These are phyloP conservation scores for Campoplex capitator DNA, from an alignment of 2,888 invertebrate genomes.

Conservation along the genomic window DNA sequence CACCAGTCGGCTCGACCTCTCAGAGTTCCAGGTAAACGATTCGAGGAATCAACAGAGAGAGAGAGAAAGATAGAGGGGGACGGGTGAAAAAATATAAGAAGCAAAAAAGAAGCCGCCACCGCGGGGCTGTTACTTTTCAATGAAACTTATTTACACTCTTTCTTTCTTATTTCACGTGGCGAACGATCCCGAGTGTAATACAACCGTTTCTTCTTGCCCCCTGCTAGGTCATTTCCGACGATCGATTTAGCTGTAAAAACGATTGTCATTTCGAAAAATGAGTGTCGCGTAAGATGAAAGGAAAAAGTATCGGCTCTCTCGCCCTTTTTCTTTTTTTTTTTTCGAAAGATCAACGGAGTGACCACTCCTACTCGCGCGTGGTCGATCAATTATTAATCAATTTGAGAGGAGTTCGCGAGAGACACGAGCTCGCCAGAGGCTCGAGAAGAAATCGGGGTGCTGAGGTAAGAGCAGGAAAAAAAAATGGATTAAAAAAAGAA, in stretches of 20 bases:
- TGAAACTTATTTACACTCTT: conserved; percentile 64
- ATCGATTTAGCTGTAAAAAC: conserved; percentile 52
- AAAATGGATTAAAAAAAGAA: neutral
- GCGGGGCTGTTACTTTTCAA: conserved; percentile 58
- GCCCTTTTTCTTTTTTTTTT: neutral
- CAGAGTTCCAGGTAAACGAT: conserved; percentile 59
- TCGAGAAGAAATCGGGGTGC: neutral
- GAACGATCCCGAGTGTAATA: neutral
- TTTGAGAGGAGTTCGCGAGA: neutral
- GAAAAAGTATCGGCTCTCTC: neutral
- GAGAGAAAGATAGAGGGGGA: conserved; percentile 4
- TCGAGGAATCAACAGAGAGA: conserved; percentile 50
- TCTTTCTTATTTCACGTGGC: conserved; percentile 19
- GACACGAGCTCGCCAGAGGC: neutral
- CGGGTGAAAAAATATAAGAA: neutral
- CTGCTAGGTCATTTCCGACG: neutral
- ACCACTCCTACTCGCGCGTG: conserved; percentile 16
- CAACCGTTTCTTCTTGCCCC: conserved; percentile 3
- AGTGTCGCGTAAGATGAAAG: neutral
- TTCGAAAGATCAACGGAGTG: conserved; percentile 33
- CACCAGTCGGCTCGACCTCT: neutral
- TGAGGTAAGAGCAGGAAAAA: neutral
- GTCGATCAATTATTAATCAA: conserved; percentile 55
- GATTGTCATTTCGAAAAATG: conserved; percentile 41
- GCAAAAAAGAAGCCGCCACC: conserved; percentile 36